phyloP scores from a whole-genome alignment of 2,797 vertebrate species.

The Pangasius mekongensis region DNA sequence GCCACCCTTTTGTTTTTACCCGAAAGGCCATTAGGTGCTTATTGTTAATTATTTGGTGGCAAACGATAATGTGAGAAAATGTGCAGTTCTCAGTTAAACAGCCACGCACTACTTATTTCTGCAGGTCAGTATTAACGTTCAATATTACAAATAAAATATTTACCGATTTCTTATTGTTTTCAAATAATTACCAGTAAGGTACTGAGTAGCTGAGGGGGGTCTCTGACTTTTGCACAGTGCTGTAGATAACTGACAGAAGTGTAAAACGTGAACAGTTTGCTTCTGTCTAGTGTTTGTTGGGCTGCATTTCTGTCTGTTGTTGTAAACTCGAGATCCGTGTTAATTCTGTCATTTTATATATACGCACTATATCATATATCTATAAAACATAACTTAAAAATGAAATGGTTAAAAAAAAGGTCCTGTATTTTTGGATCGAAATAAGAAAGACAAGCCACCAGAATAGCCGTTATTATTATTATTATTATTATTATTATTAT shows the following conservation, averaged over 20 bases:
- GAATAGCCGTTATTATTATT: not conserved
- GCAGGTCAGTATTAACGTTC: not conserved
- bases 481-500: not conserved
- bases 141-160: not conserved
- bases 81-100: not conserved
- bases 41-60: not conserved
- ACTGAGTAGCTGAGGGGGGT: not conserved
- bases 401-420: no score
- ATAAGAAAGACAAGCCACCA: not conserved
- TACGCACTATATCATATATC: no score
- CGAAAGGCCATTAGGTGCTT: not conserved
- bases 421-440: not conserved
- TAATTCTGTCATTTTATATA: no score
- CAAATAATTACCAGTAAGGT: not conserved
- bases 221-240: not conserved
- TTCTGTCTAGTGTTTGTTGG: not conserved
- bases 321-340: not conserved
- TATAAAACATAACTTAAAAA: no score
- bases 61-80: not conserved
- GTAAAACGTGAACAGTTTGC: not conserved
- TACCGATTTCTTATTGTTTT: not conserved
- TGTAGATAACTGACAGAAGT: not conserved
- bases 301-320: not conserved
- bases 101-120: not conserved
- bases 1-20: not conserved